Percentiles rank a stretch among this genome's conserved stretches.
Evolutionary conservation across 2,113 vertebrate genomes (phyloP).

Genomic region (Poeciliopsis retropinna): DNA sequence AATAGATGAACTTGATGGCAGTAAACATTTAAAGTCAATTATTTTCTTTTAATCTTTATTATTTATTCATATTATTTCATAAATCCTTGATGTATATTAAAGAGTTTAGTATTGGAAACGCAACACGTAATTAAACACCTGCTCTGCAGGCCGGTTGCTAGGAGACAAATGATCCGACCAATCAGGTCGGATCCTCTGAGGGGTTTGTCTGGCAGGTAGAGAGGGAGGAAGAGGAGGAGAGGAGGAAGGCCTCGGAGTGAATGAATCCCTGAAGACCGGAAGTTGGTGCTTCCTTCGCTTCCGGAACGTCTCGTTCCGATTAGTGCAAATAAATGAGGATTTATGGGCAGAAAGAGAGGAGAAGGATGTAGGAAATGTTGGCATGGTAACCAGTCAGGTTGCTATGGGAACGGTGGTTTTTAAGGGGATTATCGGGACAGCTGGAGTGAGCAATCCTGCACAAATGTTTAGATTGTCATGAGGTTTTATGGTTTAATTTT

Average conservation of each 20-base stretch:
- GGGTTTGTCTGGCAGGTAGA: not conserved
- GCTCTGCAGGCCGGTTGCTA: constrained; percentile 49
- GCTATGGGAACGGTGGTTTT: constrained; percentile 61
- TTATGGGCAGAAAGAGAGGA: not conserved
- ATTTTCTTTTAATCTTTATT: no score
- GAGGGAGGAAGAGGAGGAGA: not conserved
- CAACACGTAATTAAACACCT: no score
- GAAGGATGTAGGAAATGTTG: constrained; percentile 43
- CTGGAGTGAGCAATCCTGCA: constrained; percentile 10
- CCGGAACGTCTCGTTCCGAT: constrained; percentile 36
- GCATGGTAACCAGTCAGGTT: constrained; percentile 63
- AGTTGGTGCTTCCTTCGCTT: constrained; percentile 11
- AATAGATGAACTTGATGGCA: no score
- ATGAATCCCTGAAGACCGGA: not conserved
- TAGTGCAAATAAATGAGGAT: constrained; percentile 38
- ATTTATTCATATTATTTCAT: no score
- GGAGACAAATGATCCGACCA: constrained; percentile 50
- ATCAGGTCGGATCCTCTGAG: constrained; percentile 33
- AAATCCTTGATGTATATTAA: no score
- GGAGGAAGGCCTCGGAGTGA: not conserved
- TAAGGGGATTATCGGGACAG: constrained; percentile 42
- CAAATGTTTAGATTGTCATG: not conserved
- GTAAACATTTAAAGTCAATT: no score
- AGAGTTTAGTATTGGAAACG: no score
- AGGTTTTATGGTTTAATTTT: not conserved